A percentile compares a stretch with the other conserved stretches of the same genome.
These are phyloP conservation scores for Diprion similis DNA, from an alignment of 1,140 invertebrate genomes.

Conservation along the genomic window DNA sequence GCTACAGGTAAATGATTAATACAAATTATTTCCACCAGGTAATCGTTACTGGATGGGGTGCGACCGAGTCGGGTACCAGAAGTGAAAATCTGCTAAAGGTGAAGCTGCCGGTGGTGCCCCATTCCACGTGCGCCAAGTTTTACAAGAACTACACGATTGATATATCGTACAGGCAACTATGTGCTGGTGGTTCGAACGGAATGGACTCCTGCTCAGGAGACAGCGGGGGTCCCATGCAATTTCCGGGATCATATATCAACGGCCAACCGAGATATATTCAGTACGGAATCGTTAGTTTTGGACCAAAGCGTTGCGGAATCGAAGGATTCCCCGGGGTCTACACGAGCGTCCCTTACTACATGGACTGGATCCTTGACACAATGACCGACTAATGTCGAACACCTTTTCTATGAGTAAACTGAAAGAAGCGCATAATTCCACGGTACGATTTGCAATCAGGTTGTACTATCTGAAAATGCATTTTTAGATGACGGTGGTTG, in stretches of 20 bases:
- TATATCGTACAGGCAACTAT: conserved; percentile 63
- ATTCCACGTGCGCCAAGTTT: conserved; percentile 53
- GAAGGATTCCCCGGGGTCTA: conserved; percentile 69
- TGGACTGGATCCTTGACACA: conserved; percentile 71
- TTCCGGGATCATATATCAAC: conserved; percentile 37
- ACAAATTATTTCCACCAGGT: conserved; percentile 9
- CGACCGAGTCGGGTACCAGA: conserved; percentile 58
- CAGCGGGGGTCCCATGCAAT: conserved; percentile 64
- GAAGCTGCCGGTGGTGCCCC: conserved; percentile 55
- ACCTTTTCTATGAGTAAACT: too few species aligned
- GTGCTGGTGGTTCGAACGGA: conserved; percentile 64
- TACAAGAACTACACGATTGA: conserved; percentile 48
- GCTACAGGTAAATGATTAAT: conserved; percentile 27
- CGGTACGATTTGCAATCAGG: too few species aligned
- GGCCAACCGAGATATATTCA: conserved; percentile 50
- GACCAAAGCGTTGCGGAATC: conserved; percentile 57
- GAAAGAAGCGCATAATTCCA: too few species aligned
- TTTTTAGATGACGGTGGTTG: neutral
- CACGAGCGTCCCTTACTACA: conserved; percentile 65
- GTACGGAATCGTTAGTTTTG: conserved; percentile 65
- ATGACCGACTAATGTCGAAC: conserved; percentile 46
- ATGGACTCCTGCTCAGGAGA: conserved; percentile 58
- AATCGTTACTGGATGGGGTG: conserved; percentile 69
- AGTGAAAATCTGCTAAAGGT: conserved; percentile 63
- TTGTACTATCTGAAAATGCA: too few species aligned